Base-by-base conservation (phyloP, 1,140 invertebrate genomes). In the Pseudomyrmex sp. region DNA sequence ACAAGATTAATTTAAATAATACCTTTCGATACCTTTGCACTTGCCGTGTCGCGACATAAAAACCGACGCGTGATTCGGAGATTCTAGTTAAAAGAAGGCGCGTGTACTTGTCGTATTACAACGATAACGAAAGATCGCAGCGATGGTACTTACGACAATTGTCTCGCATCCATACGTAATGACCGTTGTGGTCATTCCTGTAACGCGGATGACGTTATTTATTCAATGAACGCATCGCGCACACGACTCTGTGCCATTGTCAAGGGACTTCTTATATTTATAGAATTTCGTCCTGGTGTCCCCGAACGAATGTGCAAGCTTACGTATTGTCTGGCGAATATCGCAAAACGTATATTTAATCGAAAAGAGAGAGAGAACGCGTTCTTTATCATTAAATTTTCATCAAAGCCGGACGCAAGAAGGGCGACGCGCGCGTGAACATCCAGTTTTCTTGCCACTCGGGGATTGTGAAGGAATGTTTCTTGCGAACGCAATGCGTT, bases 1-100 rank as follows among this genome's bases (percentile, higher is more conserved):
- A 63, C 12, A 12, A 63, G 15, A 75, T 50, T 63, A 75, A 75
- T 75, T 75, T 63, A 63, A 52, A 75, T 75, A 52, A 63, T 63
- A 23, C 0, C 23, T 26, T 26, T 75, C 20, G 10, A 75, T 62
- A 75, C 23, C 54, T 59, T 59, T 63, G 59, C 15, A 50, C 63
- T 75, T 48, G 23, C 2, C 20, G 20, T 65, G 59, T 9, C 12
- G 9, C n/a, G 44, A 52, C 3, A n/a, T 52, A 46, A 26, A 65
- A 50, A 65, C 13, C 15, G 23, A 75, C 5, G 46, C 23, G 18
- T 18, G 23, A 75, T 12, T 18, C 20, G 73, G 65, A 18, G 18
- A 77, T 58, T 13, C 23, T 13, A 52, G 62, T 18, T 1, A 10
- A 18, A 18, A 68, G 26, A 0, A 44, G 48, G 18, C 2, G 8